Conservation (phyloP, 2,113 vertebrate species). For the Coracopsis vasa region DNA sequence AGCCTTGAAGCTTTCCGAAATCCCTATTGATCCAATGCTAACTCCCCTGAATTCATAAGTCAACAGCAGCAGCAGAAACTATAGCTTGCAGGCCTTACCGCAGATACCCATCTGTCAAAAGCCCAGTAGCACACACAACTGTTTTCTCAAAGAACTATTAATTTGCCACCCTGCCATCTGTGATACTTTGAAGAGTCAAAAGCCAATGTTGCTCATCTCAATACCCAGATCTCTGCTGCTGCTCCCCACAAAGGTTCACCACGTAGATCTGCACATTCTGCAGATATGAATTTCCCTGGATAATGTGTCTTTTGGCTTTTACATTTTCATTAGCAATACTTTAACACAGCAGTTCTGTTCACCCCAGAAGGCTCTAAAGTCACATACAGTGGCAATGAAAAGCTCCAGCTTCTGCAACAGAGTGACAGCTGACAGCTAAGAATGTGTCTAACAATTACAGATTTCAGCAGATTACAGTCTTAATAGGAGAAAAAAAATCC, state of each 20-base stretch:
- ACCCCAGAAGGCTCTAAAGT: neutral
- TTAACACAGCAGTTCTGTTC: neutral
- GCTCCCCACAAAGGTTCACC: neutral
- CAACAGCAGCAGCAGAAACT: neutral
- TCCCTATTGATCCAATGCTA: neutral
- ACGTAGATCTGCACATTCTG: neutral
- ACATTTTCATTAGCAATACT: neutral
- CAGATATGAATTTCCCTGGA: neutral
- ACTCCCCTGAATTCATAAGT: neutral
- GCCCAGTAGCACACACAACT: neutral
- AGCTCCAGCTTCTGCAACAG: neutral
- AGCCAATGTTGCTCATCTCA: accelerated
- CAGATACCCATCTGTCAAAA: constrained; percentile 7
- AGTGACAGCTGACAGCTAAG: neutral
- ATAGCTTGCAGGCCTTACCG: neutral
- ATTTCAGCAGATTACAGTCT: neutral
- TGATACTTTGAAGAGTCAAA: neutral
- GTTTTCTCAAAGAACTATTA: constrained; percentile 4
- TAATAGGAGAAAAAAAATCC: neutral
- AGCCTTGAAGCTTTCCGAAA: constrained; percentile 1
- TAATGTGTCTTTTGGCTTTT: neutral
- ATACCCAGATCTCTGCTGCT: neutral
- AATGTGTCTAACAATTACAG: neutral
- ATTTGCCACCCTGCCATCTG: neutral
- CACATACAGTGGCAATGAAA: neutral